phyloP scores from a whole-genome alignment of 2,797 vertebrate species.

The Acipenser ruthenus region DNA sequence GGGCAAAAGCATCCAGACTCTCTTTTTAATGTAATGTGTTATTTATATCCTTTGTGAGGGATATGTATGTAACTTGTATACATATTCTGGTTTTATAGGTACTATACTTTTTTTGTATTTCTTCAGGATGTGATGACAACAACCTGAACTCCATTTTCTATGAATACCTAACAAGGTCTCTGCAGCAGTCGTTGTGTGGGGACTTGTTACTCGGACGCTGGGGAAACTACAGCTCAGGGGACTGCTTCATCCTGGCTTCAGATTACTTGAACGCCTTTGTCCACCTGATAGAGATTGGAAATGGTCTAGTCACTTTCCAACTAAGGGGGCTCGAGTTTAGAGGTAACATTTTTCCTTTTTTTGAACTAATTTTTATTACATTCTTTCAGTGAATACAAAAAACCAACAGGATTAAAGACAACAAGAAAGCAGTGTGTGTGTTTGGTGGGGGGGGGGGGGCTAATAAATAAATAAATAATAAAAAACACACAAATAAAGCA shows the following conservation, averaged over 20 bases:
- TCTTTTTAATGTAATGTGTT: background rate
- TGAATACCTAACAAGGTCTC: conserved; percentile 86
- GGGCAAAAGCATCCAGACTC: background rate
- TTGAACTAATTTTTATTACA: no score
- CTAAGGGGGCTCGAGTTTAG: conserved; percentile 77
- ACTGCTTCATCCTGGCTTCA: conserved; percentile 70
- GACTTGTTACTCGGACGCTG: conserved; percentile 87
- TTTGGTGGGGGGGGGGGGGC: background rate
- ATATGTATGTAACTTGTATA: background rate
- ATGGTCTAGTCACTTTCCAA: conserved; percentile 80
- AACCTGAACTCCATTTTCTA: conserved; percentile 97
- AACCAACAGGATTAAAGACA: no score
- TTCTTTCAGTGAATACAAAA: no score
- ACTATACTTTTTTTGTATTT: background rate
- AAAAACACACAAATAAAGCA: no score
- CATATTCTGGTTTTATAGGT: no score
- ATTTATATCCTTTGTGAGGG: background rate
- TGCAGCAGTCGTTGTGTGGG: conserved; percentile 87
- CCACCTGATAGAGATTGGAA: conserved; percentile 75
- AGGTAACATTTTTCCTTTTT: conserved; percentile 49
- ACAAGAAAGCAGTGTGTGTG: background rate
- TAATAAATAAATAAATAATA: no score
- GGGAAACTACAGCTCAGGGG: conserved; percentile 78
- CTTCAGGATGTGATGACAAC: conserved; percentile 81
- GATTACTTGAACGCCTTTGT: conserved; percentile 82